A percentile compares a stretch with the other conserved stretches of the same genome.
These are phyloP conservation scores for Trichogramma pretiosum DNA, from an alignment of 1,140 invertebrate species.

Conservation along the genomic window DNA sequence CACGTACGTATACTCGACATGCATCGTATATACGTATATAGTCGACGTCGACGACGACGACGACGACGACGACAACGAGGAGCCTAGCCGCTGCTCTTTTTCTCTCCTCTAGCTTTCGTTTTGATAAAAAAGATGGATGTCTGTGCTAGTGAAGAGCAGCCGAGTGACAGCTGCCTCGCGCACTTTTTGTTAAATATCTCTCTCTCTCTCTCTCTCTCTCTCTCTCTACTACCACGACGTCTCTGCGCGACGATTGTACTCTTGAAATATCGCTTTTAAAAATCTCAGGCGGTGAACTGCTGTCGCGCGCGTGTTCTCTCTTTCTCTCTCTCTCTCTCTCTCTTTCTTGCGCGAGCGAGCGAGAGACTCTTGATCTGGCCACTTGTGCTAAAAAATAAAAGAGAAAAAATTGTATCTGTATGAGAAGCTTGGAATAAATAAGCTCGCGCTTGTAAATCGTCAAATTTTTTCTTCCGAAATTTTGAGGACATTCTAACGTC, in stretches of 20 bases:
- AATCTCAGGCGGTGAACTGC: background rate
- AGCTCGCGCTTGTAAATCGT: too few relatives aligned
- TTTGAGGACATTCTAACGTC: too few relatives aligned
- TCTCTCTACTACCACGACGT: background rate
- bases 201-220: too few relatives aligned
- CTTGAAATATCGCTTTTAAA: conserved; percentile 15
- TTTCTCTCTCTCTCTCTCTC: background rate
- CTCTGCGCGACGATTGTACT: background rate
- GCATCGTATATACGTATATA: too few relatives aligned
- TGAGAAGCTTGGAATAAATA: too few relatives aligned
- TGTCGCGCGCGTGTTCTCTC: background rate
- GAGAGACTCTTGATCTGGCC: too few relatives aligned
- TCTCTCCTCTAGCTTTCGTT: conserved; percentile 6
- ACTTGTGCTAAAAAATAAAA: too few relatives aligned
- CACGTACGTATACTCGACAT: too few relatives aligned
- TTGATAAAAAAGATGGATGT: conserved; percentile 19
- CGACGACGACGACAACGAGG: too few relatives aligned
- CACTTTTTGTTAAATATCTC: conserved; percentile 11
- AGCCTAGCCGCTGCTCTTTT: conserved; percentile 19
- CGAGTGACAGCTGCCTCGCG: conserved; percentile 16
- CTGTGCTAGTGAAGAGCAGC: conserved; percentile 7
- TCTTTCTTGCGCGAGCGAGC: background rate
- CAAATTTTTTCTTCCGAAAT: too few relatives aligned
- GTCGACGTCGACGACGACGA: too few relatives aligned
- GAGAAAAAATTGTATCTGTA: too few relatives aligned